Evolutionary conservation across 2,888 invertebrate species (phyloP).

Genomic region (Eledone cirrhosa): DNA sequence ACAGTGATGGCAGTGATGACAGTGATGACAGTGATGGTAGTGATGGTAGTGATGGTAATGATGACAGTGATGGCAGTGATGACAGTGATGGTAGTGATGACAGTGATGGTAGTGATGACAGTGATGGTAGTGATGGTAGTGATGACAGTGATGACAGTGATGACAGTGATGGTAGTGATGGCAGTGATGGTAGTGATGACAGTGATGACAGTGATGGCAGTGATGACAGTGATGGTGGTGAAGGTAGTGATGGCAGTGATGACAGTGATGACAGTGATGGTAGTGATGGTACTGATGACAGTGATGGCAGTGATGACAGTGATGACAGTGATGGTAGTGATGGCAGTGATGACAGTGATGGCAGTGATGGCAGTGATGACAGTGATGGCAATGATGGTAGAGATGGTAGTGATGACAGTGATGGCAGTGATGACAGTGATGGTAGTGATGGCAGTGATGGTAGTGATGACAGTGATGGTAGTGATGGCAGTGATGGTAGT

Average conservation of each 20-base stretch:
- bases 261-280: background rate
- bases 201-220: background rate
- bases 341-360: conserved; percentile 15
- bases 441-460: background rate
- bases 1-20: conserved; percentile 27
- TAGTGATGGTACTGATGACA: conserved; percentile 20
- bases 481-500: conserved; percentile 30
- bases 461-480: conserved; percentile 29
- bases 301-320: conserved; percentile 16
- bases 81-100: background rate
- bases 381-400: no score
- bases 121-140: conserved; percentile 23
- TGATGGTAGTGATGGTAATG: conserved; percentile 21
- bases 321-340: conserved; percentile 8
- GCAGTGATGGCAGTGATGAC: background rate
- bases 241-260: background rate
- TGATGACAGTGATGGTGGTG: conserved; percentile 11
- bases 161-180: conserved; percentile 23
- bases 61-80: background rate
- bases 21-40: conserved; percentile 29
- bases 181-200: background rate
- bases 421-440: background rate
- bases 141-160: conserved; percentile 3
- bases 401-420: no score
- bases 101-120: background rate